These are phyloP conservation scores for Hydrolagus colliei DNA, from an alignment of 2,797 vertebrate species.

Conservation along the genomic window DNA sequence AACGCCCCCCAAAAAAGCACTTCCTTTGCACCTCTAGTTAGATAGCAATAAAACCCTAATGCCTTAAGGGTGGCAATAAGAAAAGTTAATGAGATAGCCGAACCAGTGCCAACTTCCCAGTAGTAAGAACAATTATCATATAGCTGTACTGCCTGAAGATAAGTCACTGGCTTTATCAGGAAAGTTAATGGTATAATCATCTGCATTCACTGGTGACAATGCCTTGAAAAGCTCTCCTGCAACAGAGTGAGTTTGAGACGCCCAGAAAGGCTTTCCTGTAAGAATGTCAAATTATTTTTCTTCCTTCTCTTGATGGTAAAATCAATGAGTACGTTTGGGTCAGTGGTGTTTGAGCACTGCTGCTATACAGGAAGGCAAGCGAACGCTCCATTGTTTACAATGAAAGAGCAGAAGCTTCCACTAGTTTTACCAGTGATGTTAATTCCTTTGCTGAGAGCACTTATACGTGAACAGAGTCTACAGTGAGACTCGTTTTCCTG, in stretches of 20 bases:
- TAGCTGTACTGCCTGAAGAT: constrained; percentile 31
- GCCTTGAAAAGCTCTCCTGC: not conserved
- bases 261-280: not conserved
- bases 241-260: constrained; percentile 24
- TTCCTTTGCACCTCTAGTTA: not conserved
- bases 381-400: not conserved
- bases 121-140: constrained; percentile 28
- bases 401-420: not conserved
- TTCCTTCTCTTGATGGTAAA: constrained; percentile 22
- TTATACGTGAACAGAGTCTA: not conserved
- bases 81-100: constrained; percentile 27
- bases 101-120: constrained; percentile 29
- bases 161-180: constrained; percentile 21
- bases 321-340: constrained; percentile 21
- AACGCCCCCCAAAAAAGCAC: not conserved
- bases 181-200: constrained; percentile 30
- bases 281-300: constrained; percentile 1
- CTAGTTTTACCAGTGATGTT: not conserved
- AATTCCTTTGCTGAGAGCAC: not conserved
- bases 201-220: constrained; percentile 7
- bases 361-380: not conserved
- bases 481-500: not conserved
- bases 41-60: constrained; percentile 23
- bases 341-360: not conserved
- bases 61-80: constrained; percentile 29